Conservation (phyloP, 2,113 vertebrate species). For the Xiphophorus maculatus region DNA sequence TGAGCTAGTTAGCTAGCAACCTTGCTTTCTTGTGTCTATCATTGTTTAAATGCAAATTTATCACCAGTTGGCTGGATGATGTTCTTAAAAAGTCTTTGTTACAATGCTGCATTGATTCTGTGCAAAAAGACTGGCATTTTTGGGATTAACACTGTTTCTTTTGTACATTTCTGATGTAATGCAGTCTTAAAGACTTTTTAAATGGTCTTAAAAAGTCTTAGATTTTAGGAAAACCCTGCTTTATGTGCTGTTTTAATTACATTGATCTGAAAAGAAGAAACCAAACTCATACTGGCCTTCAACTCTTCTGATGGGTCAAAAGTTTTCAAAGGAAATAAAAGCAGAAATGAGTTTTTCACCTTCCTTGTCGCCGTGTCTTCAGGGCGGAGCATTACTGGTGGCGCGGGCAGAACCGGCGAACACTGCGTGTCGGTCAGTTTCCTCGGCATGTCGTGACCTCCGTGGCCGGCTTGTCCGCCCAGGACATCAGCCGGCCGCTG, state of each 20-base stretch:
- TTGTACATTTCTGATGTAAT: too few relatives aligned
- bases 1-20: too few relatives aligned
- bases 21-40: too few relatives aligned
- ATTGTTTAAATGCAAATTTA: too few relatives aligned
- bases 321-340: neutral
- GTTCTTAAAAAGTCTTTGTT: too few relatives aligned
- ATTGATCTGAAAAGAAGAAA: neutral
- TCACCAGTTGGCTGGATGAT: too few relatives aligned
- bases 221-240: too few relatives aligned
- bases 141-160: too few relatives aligned
- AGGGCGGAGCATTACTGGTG: slow-evolving; percentile 99
- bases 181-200: too few relatives aligned
- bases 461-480: slow-evolving; percentile 93
- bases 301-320: neutral
- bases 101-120: too few relatives aligned
- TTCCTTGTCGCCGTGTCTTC: slow-evolving; percentile 1
- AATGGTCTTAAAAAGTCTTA: too few relatives aligned
- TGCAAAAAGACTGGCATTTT: too few relatives aligned
- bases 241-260: neutral
- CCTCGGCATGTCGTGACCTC: slow-evolving; percentile 96
- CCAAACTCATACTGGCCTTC: neutral
- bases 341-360: neutral
- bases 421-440: slow-evolving; percentile 93
- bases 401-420: slow-evolving; percentile 95
- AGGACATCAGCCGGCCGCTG: slow-evolving; percentile 97